phyloP scores from a whole-genome alignment of 53 echinoderm and acorn worm species.

The Stichopus horrens region DNA sequence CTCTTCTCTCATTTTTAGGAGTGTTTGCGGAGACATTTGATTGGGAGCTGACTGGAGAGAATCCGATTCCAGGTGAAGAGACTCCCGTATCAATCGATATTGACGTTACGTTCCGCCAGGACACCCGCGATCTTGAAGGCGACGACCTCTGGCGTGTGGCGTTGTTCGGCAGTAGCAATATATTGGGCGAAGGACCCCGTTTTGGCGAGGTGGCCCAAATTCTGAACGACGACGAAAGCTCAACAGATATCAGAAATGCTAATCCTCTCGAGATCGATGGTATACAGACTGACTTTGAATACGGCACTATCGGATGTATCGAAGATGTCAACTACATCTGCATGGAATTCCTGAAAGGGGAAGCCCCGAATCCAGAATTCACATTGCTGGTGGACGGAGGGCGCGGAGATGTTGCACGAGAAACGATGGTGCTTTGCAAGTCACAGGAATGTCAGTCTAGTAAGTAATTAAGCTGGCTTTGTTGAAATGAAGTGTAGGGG shows the following conservation, averaged over 20 bases:
- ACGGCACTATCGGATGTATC: slow-evolving; percentile 38
- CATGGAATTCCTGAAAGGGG: slow-evolving; percentile 46
- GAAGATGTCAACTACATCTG: slow-evolving; percentile 19
- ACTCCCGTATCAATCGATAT: slow-evolving; percentile 32
- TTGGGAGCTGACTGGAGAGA: slow-evolving; percentile 27
- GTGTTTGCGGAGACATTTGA: slow-evolving; percentile 37
- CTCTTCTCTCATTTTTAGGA: background rate
- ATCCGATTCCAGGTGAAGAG: slow-evolving; percentile 39
- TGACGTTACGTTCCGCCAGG: slow-evolving; percentile 31
- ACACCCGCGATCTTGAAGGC: slow-evolving; percentile 34
- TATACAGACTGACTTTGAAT: slow-evolving; percentile 41
- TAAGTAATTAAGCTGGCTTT: slow-evolving; percentile 6
- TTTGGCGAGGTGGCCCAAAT: slow-evolving; percentile 44
- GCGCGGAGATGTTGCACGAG: slow-evolving; percentile 19
- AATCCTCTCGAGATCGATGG: slow-evolving; percentile 17
- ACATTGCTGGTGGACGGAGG: background rate
- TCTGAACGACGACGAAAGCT: slow-evolving; percentile 7
- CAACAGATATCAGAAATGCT: slow-evolving; percentile 20
- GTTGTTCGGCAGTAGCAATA: slow-evolving; percentile 37
- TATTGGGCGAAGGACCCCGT: slow-evolving; percentile 33
- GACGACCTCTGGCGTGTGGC: slow-evolving; percentile 44
- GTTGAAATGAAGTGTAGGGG: too few relatives aligned
- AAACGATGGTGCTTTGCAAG: slow-evolving; percentile 29
- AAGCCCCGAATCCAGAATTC: slow-evolving; percentile 32
- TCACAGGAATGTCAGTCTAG: slow-evolving; percentile 49